Evolutionary conservation across 1,140 invertebrate species (phyloP), one percentile per base, ranked within the genome.

Genomic region (Microplitis demolitor): DNA sequence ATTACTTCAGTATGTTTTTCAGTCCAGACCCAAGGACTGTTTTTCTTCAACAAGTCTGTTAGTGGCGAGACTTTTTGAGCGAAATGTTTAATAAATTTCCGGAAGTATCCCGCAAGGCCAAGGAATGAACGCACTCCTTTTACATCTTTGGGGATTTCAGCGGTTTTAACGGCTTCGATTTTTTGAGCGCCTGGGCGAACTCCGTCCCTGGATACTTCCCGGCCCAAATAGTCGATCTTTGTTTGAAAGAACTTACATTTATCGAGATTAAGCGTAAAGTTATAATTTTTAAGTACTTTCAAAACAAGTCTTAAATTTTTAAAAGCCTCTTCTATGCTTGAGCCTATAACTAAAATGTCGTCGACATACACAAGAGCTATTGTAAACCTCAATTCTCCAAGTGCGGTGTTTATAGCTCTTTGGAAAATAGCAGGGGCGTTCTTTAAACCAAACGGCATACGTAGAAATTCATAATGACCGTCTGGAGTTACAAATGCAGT

Each of bases 371-470:
- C 74, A 2, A 77, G 39, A 0, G 66, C 72, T 9, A 61, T 66
- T 16, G 58, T 61, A 16, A 61, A 61, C 16, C 16, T 24, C 4
- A 24, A 61, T 31, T 61, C 66, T 31, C 66, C 56, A 35, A 72
- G 51, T 4, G 62, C 45, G 34, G 34, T 66, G 24, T 70, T 67
- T 64, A 72, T 66, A 9, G 33, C 60, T 31, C 82, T 61, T 73
- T 86, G 82, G 73, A 89, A 89, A 87, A 68, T 50, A 3, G 66
- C 66, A 9, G 66, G 66, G 2, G 58, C 58, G 16, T 37, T 37
- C 35, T 37, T 37, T 37, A 4, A 37, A 6, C 35, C 6, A 37
- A 37, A 37, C 35, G 35, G 35, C 35, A 37, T 37, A n/a, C n/a
- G n/a, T n/a, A n/a, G n/a, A n/a, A n/a, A n/a, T 8, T n/a, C n/a